A percentile compares a stretch with the other conserved stretches of the same genome.
Conservation (phyloP, 2,888 invertebrate genomes). For the Emesis castigata region DNA sequence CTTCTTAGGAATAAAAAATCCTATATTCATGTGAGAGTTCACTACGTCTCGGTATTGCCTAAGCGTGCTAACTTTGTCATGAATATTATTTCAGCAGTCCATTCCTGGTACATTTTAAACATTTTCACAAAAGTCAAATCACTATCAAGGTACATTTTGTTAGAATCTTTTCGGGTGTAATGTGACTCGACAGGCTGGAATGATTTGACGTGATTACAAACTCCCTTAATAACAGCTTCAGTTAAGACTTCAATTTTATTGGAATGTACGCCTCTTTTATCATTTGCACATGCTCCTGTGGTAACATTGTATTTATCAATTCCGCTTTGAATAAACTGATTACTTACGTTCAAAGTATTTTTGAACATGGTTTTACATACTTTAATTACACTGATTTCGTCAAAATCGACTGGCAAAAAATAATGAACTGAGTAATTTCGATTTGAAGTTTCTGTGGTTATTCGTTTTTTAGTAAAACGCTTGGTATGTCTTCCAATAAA, state of each 20-base stretch:
- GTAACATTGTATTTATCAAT: no score
- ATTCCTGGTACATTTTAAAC: slow-evolving; percentile 1
- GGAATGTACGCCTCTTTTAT: background rate
- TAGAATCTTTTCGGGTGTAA: background rate
- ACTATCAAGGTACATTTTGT: background rate
- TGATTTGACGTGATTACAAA: background rate
- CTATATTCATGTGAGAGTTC: background rate
- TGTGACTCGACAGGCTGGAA: background rate
- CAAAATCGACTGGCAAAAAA: no score
- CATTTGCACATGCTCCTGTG: no score
- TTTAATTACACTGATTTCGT: no score
- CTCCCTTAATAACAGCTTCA: background rate
- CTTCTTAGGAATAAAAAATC: background rate
- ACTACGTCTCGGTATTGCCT: background rate
- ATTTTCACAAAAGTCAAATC: background rate
- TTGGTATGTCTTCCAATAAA: no score
- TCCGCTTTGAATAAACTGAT: no score
- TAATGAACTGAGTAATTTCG: no score
- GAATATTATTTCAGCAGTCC: background rate
- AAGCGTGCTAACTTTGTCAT: background rate
- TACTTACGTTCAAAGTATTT: no score
- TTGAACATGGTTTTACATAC: no score
- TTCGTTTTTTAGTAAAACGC: no score
- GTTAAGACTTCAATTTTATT: background rate
- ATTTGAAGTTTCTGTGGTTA: no score